A percentile compares a stretch with the other conserved stretches of the same genome.
These are phyloP conservation scores for Eira barbara DNA, from an alignment of 2,113 vertebrate species.

Conservation along the genomic window DNA sequence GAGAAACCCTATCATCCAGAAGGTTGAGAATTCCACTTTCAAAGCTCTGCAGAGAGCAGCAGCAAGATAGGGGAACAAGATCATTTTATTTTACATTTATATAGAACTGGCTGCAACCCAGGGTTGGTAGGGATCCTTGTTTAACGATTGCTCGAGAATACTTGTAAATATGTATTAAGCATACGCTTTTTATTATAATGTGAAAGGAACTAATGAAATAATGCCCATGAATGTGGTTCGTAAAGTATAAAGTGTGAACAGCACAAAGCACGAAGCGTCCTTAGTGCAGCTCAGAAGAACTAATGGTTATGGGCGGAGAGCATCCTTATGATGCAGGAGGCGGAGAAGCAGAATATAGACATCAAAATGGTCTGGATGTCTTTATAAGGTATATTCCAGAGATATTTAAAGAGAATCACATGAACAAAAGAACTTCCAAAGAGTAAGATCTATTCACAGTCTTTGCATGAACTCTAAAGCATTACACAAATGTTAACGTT, in stretches of 20 bases:
- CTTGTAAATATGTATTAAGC: conserved; percentile 50
- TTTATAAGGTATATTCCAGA: neutral
- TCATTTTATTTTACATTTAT: conserved; percentile 21
- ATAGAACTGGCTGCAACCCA: neutral
- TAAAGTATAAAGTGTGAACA: neutral
- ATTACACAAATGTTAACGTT: neutral
- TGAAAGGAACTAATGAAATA: conserved; percentile 27
- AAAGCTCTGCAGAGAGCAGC: neutral
- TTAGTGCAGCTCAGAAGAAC: neutral
- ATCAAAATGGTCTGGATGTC: neutral
- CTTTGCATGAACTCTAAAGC: neutral
- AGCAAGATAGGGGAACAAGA: neutral
- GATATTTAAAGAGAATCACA: neutral
- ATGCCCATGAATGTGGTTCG: conserved; percentile 14
- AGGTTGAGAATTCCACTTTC: neutral
- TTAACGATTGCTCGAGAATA: conserved; percentile 36
- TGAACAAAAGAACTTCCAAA: neutral
- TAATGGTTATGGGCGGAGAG: neutral
- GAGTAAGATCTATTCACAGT: neutral
- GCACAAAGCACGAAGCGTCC: neutral
- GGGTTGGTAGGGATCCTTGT: neutral
- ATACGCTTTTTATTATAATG: conserved; percentile 39
- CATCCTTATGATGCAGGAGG: neutral
- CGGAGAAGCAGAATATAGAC: neutral
- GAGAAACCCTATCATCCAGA: neutral